Base-by-base conservation (phyloP, 2,888 invertebrate genomes). In the Onthophagus sagittarius region DNA sequence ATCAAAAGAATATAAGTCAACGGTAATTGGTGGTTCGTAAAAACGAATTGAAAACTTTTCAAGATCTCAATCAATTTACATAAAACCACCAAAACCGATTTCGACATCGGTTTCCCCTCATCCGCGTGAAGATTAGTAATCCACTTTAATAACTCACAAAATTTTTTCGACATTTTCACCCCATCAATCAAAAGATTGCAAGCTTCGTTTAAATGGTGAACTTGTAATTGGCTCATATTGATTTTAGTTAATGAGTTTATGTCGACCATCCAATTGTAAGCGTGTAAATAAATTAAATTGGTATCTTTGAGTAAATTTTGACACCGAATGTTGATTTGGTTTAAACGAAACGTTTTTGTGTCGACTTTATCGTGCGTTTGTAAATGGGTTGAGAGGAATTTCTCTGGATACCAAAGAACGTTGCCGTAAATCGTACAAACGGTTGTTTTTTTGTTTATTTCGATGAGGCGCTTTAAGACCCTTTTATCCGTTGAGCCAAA, bases 351-450 rank as follows among this genome's bases (percentile, higher is more conserved):
- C 11, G 82, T 80, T 78, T 86, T 85, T 75, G 83, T 80, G 86
- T 88, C 84, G 83, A 88, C 84, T 7, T 53, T 53, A 4, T 9
- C 7, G 79, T 91, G 85, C 78, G 90, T 23, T 23, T 1, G 87
- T 76, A 90, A 86, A 83, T 90, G 89, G 78, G 89, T 89, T 67
- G 88, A 85, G 2, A 98, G 87, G 85, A 97, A 98, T 78, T 90
- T 89, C 82, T 93, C 93, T 0, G 97, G 95, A 80, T 93, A 91
- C 96, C 96, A 98, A 72, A 95, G 84, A 13, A 93, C 88, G 81
- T 94, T 94, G 0, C 95, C 96, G 74, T 90, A 88, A 39, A 98
- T 85, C 67, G 92, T 91, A 74, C 96, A 91, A 39, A 93, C 93
- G 77, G 13, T 75, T 67, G 92, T 92, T 88, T 93, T 95, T 82